Evolutionary conservation across 1,140 invertebrate species (phyloP).

Genomic region (Ditylenchus dipsaci): DNA sequence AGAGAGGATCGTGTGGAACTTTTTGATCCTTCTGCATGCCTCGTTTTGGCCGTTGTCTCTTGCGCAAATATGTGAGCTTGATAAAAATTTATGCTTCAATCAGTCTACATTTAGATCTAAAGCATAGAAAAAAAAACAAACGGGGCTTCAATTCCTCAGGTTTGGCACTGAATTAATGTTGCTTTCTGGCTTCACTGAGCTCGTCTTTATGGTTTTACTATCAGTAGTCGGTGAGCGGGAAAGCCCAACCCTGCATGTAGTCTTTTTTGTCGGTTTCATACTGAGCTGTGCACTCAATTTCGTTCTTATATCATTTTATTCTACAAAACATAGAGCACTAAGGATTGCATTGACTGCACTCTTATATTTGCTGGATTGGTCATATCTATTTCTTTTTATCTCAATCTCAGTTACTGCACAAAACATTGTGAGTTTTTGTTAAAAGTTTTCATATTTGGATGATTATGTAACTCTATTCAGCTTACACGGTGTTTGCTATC

Average conservation of each 20-base stretch:
- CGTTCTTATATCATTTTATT: background rate
- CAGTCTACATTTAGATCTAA: background rate
- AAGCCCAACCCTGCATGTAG: conserved; percentile 24
- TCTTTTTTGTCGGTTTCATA: conserved; percentile 30
- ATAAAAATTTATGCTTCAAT: background rate
- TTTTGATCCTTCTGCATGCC: conserved; percentile 20
- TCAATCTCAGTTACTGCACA: background rate
- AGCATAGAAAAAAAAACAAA: background rate
- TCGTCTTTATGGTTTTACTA: conserved; percentile 22
- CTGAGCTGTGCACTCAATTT: conserved; percentile 6
- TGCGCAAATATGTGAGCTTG: background rate
- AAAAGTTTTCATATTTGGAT: background rate
- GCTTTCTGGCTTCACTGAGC: conserved; percentile 20
- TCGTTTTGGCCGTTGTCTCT: conserved; percentile 2
- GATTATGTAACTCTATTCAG: conserved; percentile 7
- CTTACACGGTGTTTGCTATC: conserved; percentile 22
- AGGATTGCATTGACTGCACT: background rate
- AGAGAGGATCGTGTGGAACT: conserved; percentile 34
- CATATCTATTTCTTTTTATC: background rate
- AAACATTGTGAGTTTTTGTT: background rate
- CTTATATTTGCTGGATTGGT: background rate
- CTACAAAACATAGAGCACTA: background rate
- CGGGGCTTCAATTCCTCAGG: background rate
- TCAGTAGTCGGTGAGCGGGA: conserved; percentile 37
- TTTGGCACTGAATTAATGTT: background rate